A percentile compares a stretch with the other conserved stretches of the same genome.
These are phyloP conservation scores for Stenchaetothrips biformis DNA, from an alignment of 2,888 invertebrate genomes.

Conservation along the genomic window DNA sequence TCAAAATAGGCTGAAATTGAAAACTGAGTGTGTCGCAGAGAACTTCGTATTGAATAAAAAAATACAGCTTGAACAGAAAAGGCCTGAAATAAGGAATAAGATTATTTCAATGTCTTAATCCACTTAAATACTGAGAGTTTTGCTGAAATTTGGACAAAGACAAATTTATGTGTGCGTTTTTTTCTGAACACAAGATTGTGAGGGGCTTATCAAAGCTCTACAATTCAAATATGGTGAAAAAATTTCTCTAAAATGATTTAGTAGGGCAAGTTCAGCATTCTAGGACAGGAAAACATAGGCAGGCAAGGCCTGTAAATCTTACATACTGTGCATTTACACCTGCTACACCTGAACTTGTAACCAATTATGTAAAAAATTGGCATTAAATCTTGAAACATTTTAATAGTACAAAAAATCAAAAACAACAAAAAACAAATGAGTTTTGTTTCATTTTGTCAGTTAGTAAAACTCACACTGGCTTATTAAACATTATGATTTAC, in stretches of 20 bases:
- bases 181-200: background rate
- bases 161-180: background rate
- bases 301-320: too few relatives aligned
- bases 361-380: too few relatives aligned
- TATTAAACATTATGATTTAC: constrained; percentile 43
- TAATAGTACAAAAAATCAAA: too few relatives aligned
- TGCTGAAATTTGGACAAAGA: background rate
- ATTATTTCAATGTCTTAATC: background rate
- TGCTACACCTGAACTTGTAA: too few relatives aligned
- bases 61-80: constrained; percentile 26
- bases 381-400: too few relatives aligned
- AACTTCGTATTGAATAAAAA: background rate
- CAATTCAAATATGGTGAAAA: too few relatives aligned
- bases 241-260: too few relatives aligned
- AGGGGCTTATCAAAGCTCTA: too few relatives aligned
- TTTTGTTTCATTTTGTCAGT: background rate
- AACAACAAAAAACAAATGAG: too few relatives aligned
- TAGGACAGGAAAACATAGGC: too few relatives aligned
- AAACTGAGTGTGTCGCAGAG: background rate
- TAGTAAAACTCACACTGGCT: background rate
- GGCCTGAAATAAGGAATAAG: constrained; percentile 27
- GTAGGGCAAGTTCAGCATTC: too few relatives aligned
- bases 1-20: background rate
- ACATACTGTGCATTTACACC: too few relatives aligned
- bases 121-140: background rate